Percentiles rank a stretch among this genome's conserved stretches.
Conservation (phyloP, 2,797 vertebrate species). For the Telmatherina bonti region DNA sequence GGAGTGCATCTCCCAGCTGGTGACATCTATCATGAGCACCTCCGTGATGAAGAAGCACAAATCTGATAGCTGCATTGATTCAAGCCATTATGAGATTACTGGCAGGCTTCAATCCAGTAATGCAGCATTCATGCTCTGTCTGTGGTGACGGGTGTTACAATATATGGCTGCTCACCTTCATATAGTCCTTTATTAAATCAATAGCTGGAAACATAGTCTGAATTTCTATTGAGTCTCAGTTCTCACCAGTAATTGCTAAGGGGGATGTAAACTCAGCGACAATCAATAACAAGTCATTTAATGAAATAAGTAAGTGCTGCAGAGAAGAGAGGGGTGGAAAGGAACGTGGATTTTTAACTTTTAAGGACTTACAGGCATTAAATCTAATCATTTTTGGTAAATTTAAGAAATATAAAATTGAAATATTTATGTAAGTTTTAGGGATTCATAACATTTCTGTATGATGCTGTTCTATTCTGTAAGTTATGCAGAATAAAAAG, state of each 20-base stretch:
- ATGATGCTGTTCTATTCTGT: too few species aligned
- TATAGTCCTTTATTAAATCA: constrained; percentile 53
- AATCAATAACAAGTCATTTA: constrained; percentile 55
- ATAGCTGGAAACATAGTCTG: constrained; percentile 53
- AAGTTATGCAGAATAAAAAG: too few species aligned
- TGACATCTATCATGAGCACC: constrained; percentile 53
- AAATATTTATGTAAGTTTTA: too few species aligned
- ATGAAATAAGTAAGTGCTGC: constrained; percentile 45
- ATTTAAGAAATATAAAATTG: not conserved
- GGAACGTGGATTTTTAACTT: not conserved
- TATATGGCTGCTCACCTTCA: constrained; percentile 61
- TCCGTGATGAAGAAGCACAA: constrained; percentile 58
- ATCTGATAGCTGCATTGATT: constrained; percentile 66
- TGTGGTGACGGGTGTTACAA: constrained; percentile 35
- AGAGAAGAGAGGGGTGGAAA: not conserved
- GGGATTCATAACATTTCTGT: too few species aligned
- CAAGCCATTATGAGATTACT: constrained; percentile 55
- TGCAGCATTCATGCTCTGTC: constrained; percentile 45
- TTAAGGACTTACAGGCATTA: not conserved
- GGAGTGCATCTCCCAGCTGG: constrained; percentile 14
- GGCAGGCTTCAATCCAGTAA: constrained; percentile 63
- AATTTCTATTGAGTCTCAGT: constrained; percentile 53
- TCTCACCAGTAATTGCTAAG: constrained; percentile 50
- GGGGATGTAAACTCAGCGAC: constrained; percentile 51
- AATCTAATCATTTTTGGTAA: not conserved